Evolutionary conservation across 2,797 vertebrate species (phyloP).

Genomic region (Rhadinocentrus ornatus): DNA sequence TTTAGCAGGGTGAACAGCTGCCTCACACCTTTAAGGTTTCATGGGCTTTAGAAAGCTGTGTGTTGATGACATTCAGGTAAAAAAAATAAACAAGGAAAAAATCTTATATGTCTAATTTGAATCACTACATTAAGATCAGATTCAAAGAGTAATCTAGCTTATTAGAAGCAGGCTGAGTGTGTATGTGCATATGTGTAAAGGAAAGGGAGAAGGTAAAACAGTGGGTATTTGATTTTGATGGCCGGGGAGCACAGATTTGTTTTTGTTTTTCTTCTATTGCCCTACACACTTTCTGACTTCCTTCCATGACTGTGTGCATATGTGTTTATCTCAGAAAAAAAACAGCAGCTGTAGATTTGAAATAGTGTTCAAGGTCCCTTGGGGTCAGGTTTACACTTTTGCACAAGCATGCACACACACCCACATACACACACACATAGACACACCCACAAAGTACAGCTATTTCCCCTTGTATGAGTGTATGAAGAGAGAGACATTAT

Average conservation of each 20-base stretch:
- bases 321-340: constrained; percentile 3
- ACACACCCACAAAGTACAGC: constrained; percentile 33
- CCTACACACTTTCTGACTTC: constrained; percentile 6
- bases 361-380: constrained; percentile 6
- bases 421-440: constrained; percentile 4
- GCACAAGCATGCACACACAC: constrained; percentile 6
- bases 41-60: constrained; percentile 38
- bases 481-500: constrained; percentile 27
- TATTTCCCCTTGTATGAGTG: constrained; percentile 29
- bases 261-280: constrained; percentile 23
- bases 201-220: constrained; percentile 8
- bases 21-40: constrained; percentile 63
- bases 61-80: constrained; percentile 44
- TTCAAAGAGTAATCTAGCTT: constrained; percentile 7
- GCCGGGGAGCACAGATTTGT: constrained; percentile 24
- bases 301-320: constrained; percentile 4
- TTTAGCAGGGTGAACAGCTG: constrained; percentile 64
- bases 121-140: constrained; percentile 13
- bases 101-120: constrained; percentile 9
- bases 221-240: constrained; percentile 32
- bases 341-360: constrained; percentile 40
- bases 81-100: constrained; percentile 29
- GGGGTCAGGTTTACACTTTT: constrained; percentile 23
- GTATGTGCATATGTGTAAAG: not conserved
- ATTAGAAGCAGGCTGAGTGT: not conserved